A percentile compares a stretch with the other conserved stretches of the same genome.
Evolutionary conservation across 1,140 invertebrate genomes (phyloP).

Genomic region (Battus philenor): DNA sequence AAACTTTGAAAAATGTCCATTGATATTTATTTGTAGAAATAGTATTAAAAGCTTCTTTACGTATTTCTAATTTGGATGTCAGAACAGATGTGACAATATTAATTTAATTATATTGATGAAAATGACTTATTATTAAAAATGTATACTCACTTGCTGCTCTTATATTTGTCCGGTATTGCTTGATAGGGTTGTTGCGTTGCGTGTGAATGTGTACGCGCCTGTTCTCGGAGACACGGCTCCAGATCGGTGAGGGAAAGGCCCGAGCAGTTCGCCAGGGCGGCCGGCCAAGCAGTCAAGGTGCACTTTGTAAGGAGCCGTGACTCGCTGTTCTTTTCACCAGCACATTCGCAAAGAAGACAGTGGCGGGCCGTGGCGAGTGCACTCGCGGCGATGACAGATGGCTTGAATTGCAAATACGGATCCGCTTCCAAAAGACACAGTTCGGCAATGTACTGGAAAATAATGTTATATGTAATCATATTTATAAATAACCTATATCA

Average conservation of each 20-base stretch:
- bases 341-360: slow-evolving; percentile 47
- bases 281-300: slow-evolving; percentile 80
- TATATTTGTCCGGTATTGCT: slow-evolving; percentile 91
- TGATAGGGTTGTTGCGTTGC: slow-evolving; percentile 83
- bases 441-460: slow-evolving; percentile 89
- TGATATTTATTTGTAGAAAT: too few relatives aligned
- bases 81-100: too few relatives aligned
- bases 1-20: too few relatives aligned
- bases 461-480: too few relatives aligned
- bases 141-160: slow-evolving; percentile 82
- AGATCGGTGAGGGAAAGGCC: slow-evolving; percentile 84
- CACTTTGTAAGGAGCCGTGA: slow-evolving; percentile 66
- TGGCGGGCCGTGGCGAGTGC: slow-evolving; percentile 89
- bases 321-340: slow-evolving; percentile 10
- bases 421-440: slow-evolving; percentile 91
- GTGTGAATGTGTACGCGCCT: slow-evolving; percentile 82
- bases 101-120: too few relatives aligned
- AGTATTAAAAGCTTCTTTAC: too few relatives aligned
- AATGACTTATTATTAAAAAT: too few relatives aligned
- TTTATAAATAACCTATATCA: too few relatives aligned
- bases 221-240: slow-evolving; percentile 79
- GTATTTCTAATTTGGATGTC: too few relatives aligned
- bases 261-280: slow-evolving; percentile 77
- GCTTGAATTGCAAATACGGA: slow-evolving; percentile 87
- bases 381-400: slow-evolving; percentile 90